Base-by-base conservation (phyloP, 2,797 vertebrate species). In the Coregonus ussuriensis region DNA sequence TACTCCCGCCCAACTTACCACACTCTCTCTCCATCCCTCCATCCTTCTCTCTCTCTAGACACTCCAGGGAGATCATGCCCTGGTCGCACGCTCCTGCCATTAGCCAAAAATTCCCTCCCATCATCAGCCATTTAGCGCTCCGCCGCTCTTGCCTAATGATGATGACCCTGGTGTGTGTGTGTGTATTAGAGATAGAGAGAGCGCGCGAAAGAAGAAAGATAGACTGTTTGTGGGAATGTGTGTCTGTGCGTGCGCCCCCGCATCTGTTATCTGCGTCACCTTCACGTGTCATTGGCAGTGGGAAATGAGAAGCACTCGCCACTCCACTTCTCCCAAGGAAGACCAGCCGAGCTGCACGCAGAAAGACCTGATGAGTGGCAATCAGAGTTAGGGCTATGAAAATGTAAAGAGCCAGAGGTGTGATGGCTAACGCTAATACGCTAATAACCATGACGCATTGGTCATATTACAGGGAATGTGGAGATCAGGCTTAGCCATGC, bases 261-360 rank as follows among this genome's bases (percentile, higher is more conserved):
- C 87, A 91, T 89, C 88, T 86, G 88, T 85, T 88, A 89, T 90
- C 86, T 88, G 86, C 54, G 65, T 84, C 52, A 89, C 86, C 87
- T 93, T 91, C 88, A 91, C 83, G 85, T 92, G 88, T 91, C 92
- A 93, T 92, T 93, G 90, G 86, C 88, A 71, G 77, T 51, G 74
- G 88, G 83, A 90, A 89, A 91, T 87, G 87, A 91, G 83, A 76
- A 84, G 84, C 82, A 2, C 41, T 47, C 41, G 9, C 41, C 41
- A 47, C 41, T 47, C 41, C 83, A 77, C 82, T 80, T 47, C 75
- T 86, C 72, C 82, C 80, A 6, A 78, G 74, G 63, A 89, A 83
- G 31, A 74, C 79, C 77, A 82, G 86, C 79, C 37, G 82, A 88
- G 82, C 41, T 76, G 88, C 9, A 54, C 54, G 3, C 33, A 52